phyloP scores from a whole-genome alignment of 2,113 vertebrate species.

The Ondatra zibethicus region DNA sequence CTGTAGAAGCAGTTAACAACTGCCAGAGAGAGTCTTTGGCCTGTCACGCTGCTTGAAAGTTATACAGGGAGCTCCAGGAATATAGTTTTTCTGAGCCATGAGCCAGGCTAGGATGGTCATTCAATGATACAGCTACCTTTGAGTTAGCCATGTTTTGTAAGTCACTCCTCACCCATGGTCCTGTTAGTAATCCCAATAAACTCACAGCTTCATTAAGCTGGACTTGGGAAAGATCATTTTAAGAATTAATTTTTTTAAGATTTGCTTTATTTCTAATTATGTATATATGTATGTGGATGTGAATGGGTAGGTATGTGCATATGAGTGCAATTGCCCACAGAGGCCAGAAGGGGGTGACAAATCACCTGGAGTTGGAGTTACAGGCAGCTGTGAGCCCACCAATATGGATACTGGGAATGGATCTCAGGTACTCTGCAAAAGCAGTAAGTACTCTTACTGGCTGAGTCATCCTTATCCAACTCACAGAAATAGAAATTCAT shows the following conservation, averaged over 20 bases:
- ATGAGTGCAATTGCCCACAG: background rate
- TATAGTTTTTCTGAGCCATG: background rate
- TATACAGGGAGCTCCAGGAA: background rate
- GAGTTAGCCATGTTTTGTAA: background rate
- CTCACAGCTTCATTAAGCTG: background rate
- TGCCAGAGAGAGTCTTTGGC: background rate
- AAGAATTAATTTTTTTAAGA: background rate
- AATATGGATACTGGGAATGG: background rate
- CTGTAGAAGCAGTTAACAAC: background rate
- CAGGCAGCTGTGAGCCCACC: background rate
- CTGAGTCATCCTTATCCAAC: background rate
- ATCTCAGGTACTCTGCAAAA: background rate
- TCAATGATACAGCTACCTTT: background rate
- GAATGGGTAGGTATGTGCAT: background rate
- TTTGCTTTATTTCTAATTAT: background rate
- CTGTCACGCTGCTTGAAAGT: background rate
- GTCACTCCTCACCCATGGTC: background rate
- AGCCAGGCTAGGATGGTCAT: no score
- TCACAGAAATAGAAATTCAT: background rate
- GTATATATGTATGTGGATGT: background rate
- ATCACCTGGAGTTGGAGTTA: background rate
- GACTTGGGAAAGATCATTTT: background rate
- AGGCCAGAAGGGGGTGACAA: background rate
- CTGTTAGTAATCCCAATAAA: background rate
- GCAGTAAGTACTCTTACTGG: background rate